Evolutionary conservation across 2,113 vertebrate genomes (phyloP).

Genomic region (Eptatretus burgeri): DNA sequence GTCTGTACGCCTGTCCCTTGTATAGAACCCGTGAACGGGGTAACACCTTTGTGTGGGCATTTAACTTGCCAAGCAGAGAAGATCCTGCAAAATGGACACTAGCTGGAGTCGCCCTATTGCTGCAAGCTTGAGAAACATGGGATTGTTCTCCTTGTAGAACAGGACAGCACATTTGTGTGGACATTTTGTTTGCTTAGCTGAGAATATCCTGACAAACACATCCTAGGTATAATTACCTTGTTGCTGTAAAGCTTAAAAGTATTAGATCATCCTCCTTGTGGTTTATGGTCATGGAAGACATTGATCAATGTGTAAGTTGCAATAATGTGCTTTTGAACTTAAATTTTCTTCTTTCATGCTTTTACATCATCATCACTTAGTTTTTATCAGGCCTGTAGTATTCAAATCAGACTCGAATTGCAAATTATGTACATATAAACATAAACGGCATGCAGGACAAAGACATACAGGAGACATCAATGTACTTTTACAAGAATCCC

Average conservation of each 20-base stretch:
- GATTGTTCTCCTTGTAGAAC: not conserved
- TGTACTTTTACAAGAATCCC: no score
- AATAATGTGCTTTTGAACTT: no score
- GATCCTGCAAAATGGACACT: conserved; percentile 60
- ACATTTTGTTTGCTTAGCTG: no score
- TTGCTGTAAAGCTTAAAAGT: conserved; percentile 5
- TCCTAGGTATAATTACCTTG: rapidly evolving
- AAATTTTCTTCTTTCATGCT: no score
- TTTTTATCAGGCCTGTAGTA: no score
- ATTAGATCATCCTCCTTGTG: conserved; percentile 1
- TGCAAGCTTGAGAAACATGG: conserved; percentile 25
- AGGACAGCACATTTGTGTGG: not conserved
- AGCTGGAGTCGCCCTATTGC: conserved; percentile 51
- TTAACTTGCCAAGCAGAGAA: conserved; percentile 64
- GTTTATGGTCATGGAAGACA: not conserved
- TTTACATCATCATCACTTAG: no score
- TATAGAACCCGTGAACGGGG: conserved; percentile 65
- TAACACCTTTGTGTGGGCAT: conserved; percentile 65
- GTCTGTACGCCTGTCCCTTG: conserved; percentile 41
- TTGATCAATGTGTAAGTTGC: no score
- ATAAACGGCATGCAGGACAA: no score
- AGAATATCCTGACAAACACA: not conserved
- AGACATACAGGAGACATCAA: no score
- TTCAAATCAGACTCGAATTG: no score
- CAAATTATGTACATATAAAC: no score